These are phyloP conservation scores for Lucilia cuprina DNA, from an alignment of 1,140 invertebrate genomes.

Conservation along the genomic window DNA sequence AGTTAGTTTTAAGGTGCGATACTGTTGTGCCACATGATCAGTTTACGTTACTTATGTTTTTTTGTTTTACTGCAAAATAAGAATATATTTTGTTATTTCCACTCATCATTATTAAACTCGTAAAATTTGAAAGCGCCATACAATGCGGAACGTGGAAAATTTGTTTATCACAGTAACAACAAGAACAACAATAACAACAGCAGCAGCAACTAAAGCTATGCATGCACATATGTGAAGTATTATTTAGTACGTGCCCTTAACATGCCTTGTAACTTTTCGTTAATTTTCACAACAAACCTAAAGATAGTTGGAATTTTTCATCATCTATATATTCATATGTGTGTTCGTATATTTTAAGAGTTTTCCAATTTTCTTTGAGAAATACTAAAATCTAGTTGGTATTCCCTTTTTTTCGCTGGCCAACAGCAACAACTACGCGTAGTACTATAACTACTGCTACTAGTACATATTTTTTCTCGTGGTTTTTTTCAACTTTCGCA, in stretches of 20 bases:
- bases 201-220: not conserved
- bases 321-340: conserved; percentile 21
- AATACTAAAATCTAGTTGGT: conserved; percentile 21
- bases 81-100: conserved; percentile 14
- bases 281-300: not conserved
- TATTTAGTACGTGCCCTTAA: conserved; percentile 7
- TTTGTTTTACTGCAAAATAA: not conserved
- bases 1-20: conserved; percentile 21
- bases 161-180: conserved; percentile 18
- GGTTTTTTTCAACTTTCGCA: not conserved
- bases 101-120: conserved; percentile 6
- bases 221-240: conserved; percentile 3
- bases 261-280: conserved; percentile 23
- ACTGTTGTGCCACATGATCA: conserved; percentile 22
- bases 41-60: too few species aligned
- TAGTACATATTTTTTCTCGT: not conserved
- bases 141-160: conserved; percentile 29
- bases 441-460: not conserved
- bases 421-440: not conserved
- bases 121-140: conserved; percentile 17
- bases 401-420: not conserved
- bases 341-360: not conserved
- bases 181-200: not conserved
- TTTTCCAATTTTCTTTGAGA: conserved; percentile 32
- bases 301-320: conserved; percentile 23